phyloP scores from a whole-genome alignment of 2,113 vertebrate species.

The Rostratula benghalensis region DNA sequence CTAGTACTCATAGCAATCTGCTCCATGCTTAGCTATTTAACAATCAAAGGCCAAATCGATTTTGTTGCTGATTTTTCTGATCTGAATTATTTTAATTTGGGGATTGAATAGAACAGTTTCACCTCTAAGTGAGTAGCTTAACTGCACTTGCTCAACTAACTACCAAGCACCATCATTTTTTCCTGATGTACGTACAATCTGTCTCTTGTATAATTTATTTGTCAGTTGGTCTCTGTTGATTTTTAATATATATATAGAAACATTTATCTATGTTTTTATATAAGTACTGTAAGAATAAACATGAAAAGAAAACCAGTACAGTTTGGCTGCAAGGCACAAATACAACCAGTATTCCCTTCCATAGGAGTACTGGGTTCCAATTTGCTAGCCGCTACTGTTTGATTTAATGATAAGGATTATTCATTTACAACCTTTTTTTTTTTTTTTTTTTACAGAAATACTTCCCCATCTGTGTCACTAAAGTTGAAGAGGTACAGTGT shows the following conservation, averaged over 20 bases:
- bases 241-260: background rate
- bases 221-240: background rate
- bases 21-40: background rate
- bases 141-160: background rate
- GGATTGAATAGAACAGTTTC: background rate
- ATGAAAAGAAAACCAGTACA: background rate
- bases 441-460: background rate
- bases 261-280: too few species aligned
- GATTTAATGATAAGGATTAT: background rate
- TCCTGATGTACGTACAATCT: background rate
- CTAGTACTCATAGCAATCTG: background rate
- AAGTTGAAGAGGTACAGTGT: background rate
- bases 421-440: background rate
- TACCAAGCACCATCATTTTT: background rate
- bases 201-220: background rate
- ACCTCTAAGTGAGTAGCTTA: background rate
- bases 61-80: background rate
- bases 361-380: background rate
- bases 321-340: background rate
- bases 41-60: background rate
- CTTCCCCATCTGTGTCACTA: background rate
- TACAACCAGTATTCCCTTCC: background rate
- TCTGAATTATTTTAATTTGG: background rate
- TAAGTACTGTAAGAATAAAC: background rate
- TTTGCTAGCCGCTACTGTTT: background rate